Evolutionary conservation across 2,888 invertebrate species (phyloP).

Genomic region (Ochropacha duplaris): DNA sequence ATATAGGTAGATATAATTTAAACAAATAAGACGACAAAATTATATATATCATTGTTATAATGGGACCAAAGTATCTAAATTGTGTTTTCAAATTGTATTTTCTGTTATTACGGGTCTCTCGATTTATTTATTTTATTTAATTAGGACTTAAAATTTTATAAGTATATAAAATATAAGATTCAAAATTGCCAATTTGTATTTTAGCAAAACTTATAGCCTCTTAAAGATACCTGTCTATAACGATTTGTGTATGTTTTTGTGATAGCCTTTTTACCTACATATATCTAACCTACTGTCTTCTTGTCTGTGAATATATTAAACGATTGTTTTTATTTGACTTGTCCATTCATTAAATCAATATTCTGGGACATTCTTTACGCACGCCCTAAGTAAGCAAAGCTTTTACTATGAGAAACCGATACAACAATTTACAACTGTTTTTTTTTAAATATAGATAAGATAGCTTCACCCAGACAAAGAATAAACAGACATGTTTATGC

Average conservation of each 20-base stretch:
- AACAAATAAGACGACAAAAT: slow-evolving; percentile 14
- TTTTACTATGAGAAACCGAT: too few relatives aligned
- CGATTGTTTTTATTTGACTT: slow-evolving; percentile 28
- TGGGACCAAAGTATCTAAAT: slow-evolving; percentile 55
- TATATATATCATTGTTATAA: slow-evolving; percentile 44
- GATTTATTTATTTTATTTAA: not conserved
- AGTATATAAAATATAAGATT: slow-evolving; percentile 9
- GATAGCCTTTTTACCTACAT: slow-evolving; percentile 21
- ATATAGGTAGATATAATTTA: too few relatives aligned
- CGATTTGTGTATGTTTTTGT: slow-evolving; percentile 28
- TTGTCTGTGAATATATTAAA: slow-evolving; percentile 37
- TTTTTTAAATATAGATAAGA: too few relatives aligned
- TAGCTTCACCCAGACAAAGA: too few relatives aligned
- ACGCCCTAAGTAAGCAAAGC: too few relatives aligned
- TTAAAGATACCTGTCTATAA: slow-evolving; percentile 15
- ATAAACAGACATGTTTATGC: too few relatives aligned
- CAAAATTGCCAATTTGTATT: slow-evolving; percentile 19
- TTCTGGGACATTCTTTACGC: too few relatives aligned
- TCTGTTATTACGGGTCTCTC: slow-evolving; percentile 19
- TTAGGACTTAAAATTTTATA: not conserved
- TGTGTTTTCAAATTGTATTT: slow-evolving; percentile 11
- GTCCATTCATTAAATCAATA: too few relatives aligned
- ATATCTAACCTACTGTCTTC: slow-evolving; percentile 28
- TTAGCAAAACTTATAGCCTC: slow-evolving; percentile 12
- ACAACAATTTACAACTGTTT: too few relatives aligned